These are phyloP conservation scores for Schizothorax lantsangensis DNA, from an alignment of 2,797 vertebrate species.

Conservation along the genomic window DNA sequence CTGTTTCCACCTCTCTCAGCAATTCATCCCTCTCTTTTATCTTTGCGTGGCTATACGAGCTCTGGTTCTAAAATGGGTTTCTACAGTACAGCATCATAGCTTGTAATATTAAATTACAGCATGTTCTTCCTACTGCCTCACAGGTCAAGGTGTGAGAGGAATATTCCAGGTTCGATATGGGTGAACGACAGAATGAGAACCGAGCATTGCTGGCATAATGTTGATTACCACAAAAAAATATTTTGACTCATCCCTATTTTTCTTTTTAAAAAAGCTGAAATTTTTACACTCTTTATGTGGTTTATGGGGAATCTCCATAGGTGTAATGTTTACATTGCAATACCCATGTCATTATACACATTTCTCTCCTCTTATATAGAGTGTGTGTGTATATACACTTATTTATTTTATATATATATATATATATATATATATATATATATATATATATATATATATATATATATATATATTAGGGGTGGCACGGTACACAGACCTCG, in stretches of 20 bases:
- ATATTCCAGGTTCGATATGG: neutral
- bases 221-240: neutral
- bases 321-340: neutral
- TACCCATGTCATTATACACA: neutral
- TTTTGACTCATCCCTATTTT: no score
- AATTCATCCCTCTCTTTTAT: conserved; percentile 49
- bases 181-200: neutral
- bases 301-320: no score
- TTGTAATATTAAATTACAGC: neutral
- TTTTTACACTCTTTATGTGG: neutral
- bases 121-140: neutral
- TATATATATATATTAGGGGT: no score
- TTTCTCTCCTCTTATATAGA: no score
- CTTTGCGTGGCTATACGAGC: conserved; percentile 22
- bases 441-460: no score
- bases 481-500: no score
- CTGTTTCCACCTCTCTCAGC: conserved; percentile 38
- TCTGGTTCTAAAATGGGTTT: neutral
- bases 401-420: neutral
- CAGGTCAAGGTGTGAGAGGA: neutral
- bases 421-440: neutral
- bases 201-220: neutral
- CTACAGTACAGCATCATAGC: neutral
- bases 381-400: neutral
- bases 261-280: no score